Base-by-base conservation (phyloP, 2,888 invertebrate genomes). In the Troides helena region DNA sequence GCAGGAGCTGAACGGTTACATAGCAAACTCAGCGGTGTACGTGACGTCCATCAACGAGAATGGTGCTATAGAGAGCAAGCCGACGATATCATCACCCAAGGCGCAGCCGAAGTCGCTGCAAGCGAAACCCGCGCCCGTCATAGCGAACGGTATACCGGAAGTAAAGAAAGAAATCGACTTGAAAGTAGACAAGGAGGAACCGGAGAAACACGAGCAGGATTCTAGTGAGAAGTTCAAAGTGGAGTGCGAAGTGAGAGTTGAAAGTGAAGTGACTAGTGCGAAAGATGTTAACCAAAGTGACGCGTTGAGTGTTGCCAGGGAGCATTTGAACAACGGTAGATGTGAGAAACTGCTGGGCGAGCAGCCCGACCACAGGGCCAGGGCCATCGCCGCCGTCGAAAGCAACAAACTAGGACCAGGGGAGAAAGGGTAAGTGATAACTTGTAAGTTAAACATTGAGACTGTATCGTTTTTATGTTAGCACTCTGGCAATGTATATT, bases 1-100 rank as follows among this genome's bases (percentile, higher is more conserved):
- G 68, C 87, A 89, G 76, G 96, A 96, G 78, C 91, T 96, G 74
- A 97, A 96, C 94, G 97, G 96, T 72, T 95, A 97, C 83, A 96
- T 96, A 81, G 96, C 96, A 83, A 96, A 95, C 83, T 95, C 96
- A 70, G 96, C 96, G 69, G 96, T 97, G 76, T 97, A 97, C 94
- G 96, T 97, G 76, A 97, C 96, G 74, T 96, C 96, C 75, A 95
- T 96, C 65, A 90, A 90, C 85, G 92, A 93, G 77, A 90, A 93
- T 86, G 89, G 93, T 72, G 84, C 93, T 17, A 90, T 92, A 78
- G 90, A 92, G 73, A 87, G 84, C 74, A 90, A 92, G 72, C 92
- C 93, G 1, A 90, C 88, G 4, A 90, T 89, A 79, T 90, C 92
- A 7, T 92, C 92, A 10, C 91, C 93, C 0, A 92, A 92, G 79